Conservation (phyloP, 2,113 vertebrate species). For the Ranitomeya variabilis region DNA sequence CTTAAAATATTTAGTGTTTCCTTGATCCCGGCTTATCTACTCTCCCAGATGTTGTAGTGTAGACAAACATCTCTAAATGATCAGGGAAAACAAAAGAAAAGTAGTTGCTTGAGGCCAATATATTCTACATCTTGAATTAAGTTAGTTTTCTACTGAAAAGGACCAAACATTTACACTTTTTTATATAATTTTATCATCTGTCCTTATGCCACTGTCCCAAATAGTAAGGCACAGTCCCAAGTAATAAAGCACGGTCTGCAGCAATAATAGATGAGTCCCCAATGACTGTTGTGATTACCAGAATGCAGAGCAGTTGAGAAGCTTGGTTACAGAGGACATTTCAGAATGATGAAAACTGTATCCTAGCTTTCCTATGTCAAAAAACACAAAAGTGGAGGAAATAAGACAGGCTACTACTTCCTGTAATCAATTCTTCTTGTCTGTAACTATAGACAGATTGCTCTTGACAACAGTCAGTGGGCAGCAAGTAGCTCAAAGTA, state of each 20-base stretch:
- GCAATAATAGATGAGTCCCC: no score
- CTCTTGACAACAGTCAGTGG: no score
- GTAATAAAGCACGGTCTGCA: not conserved
- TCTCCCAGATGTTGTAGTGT: slow-evolving; percentile 24
- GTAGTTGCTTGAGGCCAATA: slow-evolving; percentile 9
- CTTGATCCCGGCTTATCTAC: slow-evolving; percentile 7
- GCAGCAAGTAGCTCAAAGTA: no score
- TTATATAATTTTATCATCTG: not conserved
- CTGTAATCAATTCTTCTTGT: no score
- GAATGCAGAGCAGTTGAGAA: no score
- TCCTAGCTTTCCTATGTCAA: no score
- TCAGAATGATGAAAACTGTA: no score
- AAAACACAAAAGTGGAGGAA: no score
- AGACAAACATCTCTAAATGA: slow-evolving; percentile 18
- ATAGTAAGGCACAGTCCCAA: not conserved
- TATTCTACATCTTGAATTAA: slow-evolving; percentile 1
- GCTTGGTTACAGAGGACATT: no score
- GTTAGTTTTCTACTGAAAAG: not conserved
- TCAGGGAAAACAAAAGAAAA: slow-evolving; percentile 14
- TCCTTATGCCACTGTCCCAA: not conserved
- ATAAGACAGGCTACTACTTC: no score
- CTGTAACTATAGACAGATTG: no score
- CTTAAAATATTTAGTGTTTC: slow-evolving; percentile 18
- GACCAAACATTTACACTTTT: not conserved
- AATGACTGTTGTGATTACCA: no score